Evolutionary conservation across 2,797 vertebrate genomes (phyloP).

Genomic region (Spinus pinus): DNA sequence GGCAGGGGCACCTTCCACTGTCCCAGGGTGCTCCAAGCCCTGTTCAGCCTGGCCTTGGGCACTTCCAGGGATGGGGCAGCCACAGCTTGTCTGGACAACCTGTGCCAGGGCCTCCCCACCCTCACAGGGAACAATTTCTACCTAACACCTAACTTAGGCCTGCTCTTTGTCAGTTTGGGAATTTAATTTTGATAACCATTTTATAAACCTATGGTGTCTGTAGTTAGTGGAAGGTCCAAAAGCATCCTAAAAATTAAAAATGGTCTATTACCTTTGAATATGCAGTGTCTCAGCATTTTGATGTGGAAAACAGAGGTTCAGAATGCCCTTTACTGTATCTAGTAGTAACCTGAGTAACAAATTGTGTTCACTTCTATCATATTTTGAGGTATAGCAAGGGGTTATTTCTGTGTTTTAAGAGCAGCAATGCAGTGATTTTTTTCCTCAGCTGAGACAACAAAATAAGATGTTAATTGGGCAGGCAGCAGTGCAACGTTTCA

Average conservation of each 20-base stretch:
- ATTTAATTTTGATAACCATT: not conserved
- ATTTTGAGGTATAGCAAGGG: not conserved
- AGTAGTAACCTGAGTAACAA: not conserved
- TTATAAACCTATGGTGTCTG: not conserved
- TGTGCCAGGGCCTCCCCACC: not conserved
- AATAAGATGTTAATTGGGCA: not conserved
- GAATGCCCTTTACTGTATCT: not conserved
- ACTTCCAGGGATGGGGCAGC: not conserved
- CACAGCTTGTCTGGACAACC: not conserved
- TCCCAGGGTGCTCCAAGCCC: not conserved
- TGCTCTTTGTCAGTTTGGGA: not conserved
- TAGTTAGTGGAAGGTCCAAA: not conserved
- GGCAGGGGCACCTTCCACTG: not conserved
- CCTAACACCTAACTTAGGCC: too few species aligned
- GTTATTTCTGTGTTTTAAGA: not conserved
- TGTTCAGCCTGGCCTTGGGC: rapidly evolving
- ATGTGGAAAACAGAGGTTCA: not conserved
- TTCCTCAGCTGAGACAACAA: not conserved
- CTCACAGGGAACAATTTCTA: not conserved
- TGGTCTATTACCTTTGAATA: not conserved
- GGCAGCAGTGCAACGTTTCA: not conserved
- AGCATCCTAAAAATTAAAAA: not conserved
- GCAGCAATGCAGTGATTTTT: not conserved
- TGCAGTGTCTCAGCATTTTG: not conserved
- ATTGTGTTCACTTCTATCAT: not conserved